A percentile compares a stretch with the other conserved stretches of the same genome.
Evolutionary conservation across 1,140 invertebrate genomes (phyloP).

Genomic region (Anadara kagoshimensis): DNA sequence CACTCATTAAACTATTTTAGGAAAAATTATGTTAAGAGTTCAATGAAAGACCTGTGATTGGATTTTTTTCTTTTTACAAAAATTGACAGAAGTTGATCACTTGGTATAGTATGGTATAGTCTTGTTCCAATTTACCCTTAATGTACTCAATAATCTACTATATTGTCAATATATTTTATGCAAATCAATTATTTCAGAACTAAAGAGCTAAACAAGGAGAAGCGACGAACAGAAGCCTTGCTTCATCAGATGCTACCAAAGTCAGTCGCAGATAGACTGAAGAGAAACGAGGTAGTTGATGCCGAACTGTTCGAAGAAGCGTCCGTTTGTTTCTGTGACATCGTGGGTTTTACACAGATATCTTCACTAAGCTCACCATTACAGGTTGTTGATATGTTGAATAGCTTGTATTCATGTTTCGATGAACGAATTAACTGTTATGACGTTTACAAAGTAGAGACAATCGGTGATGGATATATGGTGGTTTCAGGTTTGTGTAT

Average conservation of each 20-base stretch:
- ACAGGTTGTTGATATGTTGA: slow-evolving; percentile 78
- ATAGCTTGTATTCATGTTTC: slow-evolving; percentile 87
- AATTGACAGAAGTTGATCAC: too few relatives aligned
- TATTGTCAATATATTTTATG: too few relatives aligned
- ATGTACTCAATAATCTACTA: too few relatives aligned
- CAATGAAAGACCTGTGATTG: too few relatives aligned
- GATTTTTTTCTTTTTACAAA: too few relatives aligned
- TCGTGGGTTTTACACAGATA: slow-evolving; percentile 86
- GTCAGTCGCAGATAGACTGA: slow-evolving; percentile 73
- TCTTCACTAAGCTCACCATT: slow-evolving; percentile 90
- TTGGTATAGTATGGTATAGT: too few relatives aligned
- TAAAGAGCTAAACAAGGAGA: slow-evolving; percentile 64
- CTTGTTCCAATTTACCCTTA: too few relatives aligned
- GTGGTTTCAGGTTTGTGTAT: slow-evolving; percentile 81
- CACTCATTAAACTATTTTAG: too few relatives aligned
- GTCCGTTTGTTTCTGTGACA: slow-evolving; percentile 82
- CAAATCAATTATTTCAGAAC: slow-evolving; percentile 42
- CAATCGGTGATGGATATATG: slow-evolving; percentile 96
- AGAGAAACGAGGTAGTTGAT: slow-evolving; percentile 68
- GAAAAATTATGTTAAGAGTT: too few relatives aligned
- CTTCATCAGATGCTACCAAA: slow-evolving; percentile 68
- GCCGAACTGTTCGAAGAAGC: slow-evolving; percentile 71
- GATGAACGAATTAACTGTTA: slow-evolving; percentile 93
- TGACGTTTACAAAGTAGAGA: slow-evolving; percentile 94
- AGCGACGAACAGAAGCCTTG: slow-evolving; percentile 59